A percentile compares a stretch with the other conserved stretches of the same genome.
Conservation (phyloP, 2,888 invertebrate genomes). For the Azorinus chamasolen region DNA sequence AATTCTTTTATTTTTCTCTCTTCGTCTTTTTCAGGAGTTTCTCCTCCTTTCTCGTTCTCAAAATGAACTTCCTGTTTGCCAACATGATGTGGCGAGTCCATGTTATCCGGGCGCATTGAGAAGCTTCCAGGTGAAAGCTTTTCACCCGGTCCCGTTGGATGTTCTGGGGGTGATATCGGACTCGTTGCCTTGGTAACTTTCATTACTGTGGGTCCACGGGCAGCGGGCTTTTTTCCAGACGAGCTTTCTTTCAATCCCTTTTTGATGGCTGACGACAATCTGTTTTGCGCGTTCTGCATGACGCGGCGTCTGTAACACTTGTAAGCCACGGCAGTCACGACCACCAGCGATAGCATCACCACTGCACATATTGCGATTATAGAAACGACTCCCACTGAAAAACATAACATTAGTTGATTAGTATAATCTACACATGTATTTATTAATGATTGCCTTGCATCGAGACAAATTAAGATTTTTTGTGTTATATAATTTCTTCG, state of each 20-base stretch:
- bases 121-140: constrained; percentile 85
- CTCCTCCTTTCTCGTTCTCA: constrained; percentile 88
- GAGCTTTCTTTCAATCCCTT: constrained; percentile 84
- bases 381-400: constrained; percentile 85
- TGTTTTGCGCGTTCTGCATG: constrained; percentile 84
- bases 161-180: constrained; percentile 78
- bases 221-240: constrained; percentile 93
- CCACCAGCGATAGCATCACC: constrained; percentile 88
- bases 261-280: constrained; percentile 84
- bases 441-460: too few species aligned
- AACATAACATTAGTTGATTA: not conserved
- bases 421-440: too few species aligned
- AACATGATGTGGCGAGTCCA: constrained; percentile 66
- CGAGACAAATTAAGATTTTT: too few species aligned
- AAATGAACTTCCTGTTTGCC: constrained; percentile 65
- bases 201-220: constrained; percentile 85
- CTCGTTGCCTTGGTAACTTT: constrained; percentile 85
- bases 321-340: constrained; percentile 89
- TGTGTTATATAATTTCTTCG: too few species aligned
- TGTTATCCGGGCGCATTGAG: constrained; percentile 86
- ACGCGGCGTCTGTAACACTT: constrained; percentile 90
- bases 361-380: constrained; percentile 90
- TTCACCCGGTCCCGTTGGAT: constrained; percentile 74
- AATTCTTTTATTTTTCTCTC: constrained; percentile 84
- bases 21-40: constrained; percentile 85